Percentiles rank a stretch among this genome's conserved stretches.
Evolutionary conservation across 1,140 invertebrate genomes (phyloP).

Genomic region (Akabosia matsudoensis): DNA sequence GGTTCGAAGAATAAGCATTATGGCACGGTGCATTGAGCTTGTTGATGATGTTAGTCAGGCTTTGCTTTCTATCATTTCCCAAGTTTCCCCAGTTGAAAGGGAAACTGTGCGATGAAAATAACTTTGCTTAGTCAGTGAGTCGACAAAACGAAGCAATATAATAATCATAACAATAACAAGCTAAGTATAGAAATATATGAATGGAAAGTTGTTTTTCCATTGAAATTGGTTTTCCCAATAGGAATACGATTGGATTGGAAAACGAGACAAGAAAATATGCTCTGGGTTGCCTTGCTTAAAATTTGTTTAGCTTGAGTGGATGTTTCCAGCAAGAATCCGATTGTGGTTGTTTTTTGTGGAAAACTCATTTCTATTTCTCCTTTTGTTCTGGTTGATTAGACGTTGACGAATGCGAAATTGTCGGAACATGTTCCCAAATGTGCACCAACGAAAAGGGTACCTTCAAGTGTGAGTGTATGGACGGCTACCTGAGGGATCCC

Average conservation of each 20-base stretch:
- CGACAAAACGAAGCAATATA: background rate
- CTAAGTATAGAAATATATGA: background rate
- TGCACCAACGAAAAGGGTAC: conserved; percentile 86
- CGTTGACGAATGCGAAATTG: conserved; percentile 84
- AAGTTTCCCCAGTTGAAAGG: background rate
- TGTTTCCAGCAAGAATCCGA: background rate
- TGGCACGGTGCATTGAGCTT: background rate
- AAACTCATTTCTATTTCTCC: conserved; percentile 4
- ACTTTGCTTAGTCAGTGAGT: background rate
- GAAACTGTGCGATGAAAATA: background rate
- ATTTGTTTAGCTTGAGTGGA: background rate
- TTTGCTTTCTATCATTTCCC: background rate
- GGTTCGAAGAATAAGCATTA: no score
- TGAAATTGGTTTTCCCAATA: background rate
- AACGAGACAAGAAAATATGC: background rate
- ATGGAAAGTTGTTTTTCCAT: background rate
- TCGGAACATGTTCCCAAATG: conserved; percentile 85
- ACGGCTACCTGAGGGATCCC: conserved; percentile 81
- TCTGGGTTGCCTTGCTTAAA: background rate
- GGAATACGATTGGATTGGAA: background rate
- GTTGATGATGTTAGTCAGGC: background rate
- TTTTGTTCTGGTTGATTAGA: conserved; percentile 61
- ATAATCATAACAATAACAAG: background rate
- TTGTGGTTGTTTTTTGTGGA: background rate
- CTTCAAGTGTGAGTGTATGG: conserved; percentile 87